These are phyloP conservation scores for Paguma larvata DNA, from an alignment of 2,797 vertebrate genomes.

Conservation along the genomic window DNA sequence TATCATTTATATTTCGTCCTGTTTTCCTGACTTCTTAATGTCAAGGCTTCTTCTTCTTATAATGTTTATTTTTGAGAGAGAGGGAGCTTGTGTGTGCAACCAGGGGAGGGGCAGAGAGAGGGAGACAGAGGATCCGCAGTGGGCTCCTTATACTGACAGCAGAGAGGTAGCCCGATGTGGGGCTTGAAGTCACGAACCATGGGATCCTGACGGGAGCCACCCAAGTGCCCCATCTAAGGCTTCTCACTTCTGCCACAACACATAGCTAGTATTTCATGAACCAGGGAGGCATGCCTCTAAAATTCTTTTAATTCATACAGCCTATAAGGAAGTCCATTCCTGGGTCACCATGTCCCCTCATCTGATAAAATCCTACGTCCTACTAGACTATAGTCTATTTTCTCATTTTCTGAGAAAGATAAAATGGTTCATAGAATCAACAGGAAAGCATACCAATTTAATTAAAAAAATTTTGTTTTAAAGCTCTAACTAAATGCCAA, in stretches of 20 bases:
- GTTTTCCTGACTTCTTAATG: neutral
- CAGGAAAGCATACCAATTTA: neutral
- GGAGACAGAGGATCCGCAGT: too few relatives aligned
- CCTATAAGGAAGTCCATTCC: neutral
- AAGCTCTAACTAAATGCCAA: neutral
- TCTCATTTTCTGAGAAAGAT: conserved; percentile 19
- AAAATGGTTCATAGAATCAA: neutral
- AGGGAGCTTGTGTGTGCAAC: too few relatives aligned
- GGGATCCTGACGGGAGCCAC: too few relatives aligned
- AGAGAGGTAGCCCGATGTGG: too few relatives aligned
- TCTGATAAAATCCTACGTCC: neutral
- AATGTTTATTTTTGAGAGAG: too few relatives aligned
- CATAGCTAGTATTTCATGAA: neutral
- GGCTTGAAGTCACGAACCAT: too few relatives aligned
- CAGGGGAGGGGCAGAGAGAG: too few relatives aligned
- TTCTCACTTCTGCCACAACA: conserved; percentile 21
- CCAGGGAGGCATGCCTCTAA: neutral
- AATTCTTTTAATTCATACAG: neutral
- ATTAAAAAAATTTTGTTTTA: neutral
- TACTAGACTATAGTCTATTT: neutral
- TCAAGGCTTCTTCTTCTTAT: neutral
- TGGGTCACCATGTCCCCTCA: neutral
- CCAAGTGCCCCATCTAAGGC: neutral
- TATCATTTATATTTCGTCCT: neutral
- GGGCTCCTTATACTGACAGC: too few relatives aligned